Evolutionary conservation across 2,888 invertebrate genomes (phyloP).

Genomic region (Drosophila mettleri): DNA sequence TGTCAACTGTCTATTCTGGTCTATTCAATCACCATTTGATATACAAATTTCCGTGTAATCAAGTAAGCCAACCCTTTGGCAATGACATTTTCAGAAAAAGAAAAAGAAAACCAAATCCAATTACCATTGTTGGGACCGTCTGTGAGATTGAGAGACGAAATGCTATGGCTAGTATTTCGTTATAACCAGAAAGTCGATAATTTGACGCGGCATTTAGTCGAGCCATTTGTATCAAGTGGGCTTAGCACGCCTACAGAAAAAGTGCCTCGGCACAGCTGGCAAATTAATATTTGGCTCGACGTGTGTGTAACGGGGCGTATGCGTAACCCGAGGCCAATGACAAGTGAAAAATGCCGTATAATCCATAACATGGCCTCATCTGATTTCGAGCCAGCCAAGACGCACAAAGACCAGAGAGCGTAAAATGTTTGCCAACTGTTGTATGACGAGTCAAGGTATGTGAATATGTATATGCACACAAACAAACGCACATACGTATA

Average conservation of each 20-base stretch:
- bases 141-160: conserved; percentile 13
- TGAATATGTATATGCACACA: neutral
- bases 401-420: conserved; percentile 29
- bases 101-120: conserved; percentile 38
- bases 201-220: conserved; percentile 42
- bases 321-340: conserved; percentile 46
- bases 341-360: conserved; percentile 68
- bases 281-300: conserved; percentile 75
- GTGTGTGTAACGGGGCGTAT: conserved; percentile 46
- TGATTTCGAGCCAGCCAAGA: conserved; percentile 22
- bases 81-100: conserved; percentile 3
- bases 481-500: neutral
- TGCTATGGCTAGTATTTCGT: conserved; percentile 5
- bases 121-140: conserved; percentile 17
- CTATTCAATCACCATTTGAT: neutral
- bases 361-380: conserved; percentile 57
- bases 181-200: conserved; percentile 13
- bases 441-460: neutral
- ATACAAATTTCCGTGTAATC: neutral
- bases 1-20: neutral
- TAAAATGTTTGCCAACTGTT: conserved; percentile 13
- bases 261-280: conserved; percentile 41
- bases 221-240: conserved; percentile 40
- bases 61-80: conserved; percentile 17
- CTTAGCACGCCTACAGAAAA: conserved; percentile 3